A percentile compares a stretch with the other conserved stretches of the same genome.
Conservation (phyloP, 2,888 invertebrate species). For the Standfussiana lucernea region DNA sequence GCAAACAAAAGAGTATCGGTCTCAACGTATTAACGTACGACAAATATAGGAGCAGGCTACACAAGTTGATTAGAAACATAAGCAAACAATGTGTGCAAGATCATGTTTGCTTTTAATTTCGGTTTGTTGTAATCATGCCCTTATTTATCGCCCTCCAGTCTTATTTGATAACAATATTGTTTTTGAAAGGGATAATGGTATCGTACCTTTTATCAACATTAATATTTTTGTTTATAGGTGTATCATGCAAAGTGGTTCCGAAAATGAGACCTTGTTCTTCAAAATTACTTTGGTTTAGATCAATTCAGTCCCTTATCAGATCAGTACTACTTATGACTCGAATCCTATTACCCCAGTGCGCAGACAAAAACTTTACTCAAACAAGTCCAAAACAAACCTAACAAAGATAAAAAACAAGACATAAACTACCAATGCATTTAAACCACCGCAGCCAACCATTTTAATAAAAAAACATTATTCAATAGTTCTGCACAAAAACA, state of each 20-base stretch:
- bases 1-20: constrained; percentile 24
- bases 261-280: not conserved
- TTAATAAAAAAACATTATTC: constrained; percentile 35
- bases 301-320: not conserved
- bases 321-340: not conserved
- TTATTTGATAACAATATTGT: constrained; percentile 40
- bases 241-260: not conserved
- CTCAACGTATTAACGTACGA: constrained; percentile 38
- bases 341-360: not conserved
- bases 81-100: constrained; percentile 71
- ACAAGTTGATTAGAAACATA: constrained; percentile 77
- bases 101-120: constrained; percentile 81
- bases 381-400: not conserved
- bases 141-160: constrained; percentile 34
- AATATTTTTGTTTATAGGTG: not conserved
- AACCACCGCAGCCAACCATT: constrained; percentile 21
- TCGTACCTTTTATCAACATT: not conserved
- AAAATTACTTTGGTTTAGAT: not conserved
- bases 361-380: not conserved
- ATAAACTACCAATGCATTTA: not conserved
- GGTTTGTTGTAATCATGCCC: constrained; percentile 65
- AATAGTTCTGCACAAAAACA: constrained; percentile 35
- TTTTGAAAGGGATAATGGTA: constrained; percentile 3
- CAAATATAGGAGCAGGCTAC: constrained; percentile 68
- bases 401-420: constrained; percentile 6